A percentile compares a stretch with the other conserved stretches of the same genome.
Conservation (phyloP, 2,797 vertebrate genomes). For the Notolabrus celidotus region DNA sequence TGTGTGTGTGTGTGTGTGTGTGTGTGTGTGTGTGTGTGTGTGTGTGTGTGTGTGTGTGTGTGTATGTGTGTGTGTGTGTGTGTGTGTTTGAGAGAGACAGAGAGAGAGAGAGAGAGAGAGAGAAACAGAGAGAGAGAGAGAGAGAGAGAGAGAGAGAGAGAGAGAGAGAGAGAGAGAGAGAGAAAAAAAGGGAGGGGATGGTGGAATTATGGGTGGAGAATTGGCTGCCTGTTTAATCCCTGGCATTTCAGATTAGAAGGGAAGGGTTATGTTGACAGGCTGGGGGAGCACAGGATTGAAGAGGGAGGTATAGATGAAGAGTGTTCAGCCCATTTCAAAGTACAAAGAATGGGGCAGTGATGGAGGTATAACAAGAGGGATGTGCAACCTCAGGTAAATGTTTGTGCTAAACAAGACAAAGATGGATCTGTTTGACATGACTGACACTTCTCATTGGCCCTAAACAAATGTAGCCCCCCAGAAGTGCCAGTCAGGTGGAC, state of each 20-base stretch:
- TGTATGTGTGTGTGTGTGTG: no score
- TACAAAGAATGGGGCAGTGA: neutral
- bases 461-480: no score
- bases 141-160: no score
- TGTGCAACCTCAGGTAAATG: neutral
- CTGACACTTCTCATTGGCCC: no score
- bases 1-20: conserved; percentile 17
- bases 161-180: conserved; percentile 12
- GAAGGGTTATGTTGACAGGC: conserved; percentile 70
- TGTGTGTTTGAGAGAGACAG: no score
- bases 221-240: conserved; percentile 81
- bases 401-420: neutral
- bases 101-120: no score
- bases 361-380: neutral
- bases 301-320: conserved; percentile 16
- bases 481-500: no score
- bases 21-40: conserved; percentile 17
- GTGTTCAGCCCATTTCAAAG: conserved; percentile 6
- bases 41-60: conserved; percentile 10
- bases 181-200: conserved; percentile 35
- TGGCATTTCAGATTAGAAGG: conserved; percentile 84
- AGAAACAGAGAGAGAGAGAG: no score
- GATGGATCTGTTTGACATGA: no score
- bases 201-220: conserved; percentile 74
- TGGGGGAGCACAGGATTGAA: conserved; percentile 27